Base-by-base conservation (phyloP, 2,113 vertebrate species). In the Anguilla rostrata region DNA sequence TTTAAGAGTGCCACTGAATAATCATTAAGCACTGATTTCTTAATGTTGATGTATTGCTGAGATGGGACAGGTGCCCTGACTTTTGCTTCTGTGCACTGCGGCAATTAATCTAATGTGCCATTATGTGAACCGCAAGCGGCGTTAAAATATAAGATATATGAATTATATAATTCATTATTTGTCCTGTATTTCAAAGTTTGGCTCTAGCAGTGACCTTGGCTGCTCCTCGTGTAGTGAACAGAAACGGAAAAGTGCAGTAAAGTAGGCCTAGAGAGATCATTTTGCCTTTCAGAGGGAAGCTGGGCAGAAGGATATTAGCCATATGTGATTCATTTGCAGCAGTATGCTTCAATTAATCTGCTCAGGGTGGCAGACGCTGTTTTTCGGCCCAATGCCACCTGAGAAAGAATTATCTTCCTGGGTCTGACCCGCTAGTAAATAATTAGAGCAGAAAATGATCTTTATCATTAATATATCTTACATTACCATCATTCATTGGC, bases 381-480 rank as follows among this genome's bases (percentile, higher is more conserved):
- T 81, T 81, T 85, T 91, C 88, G 81, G 90, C 87, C 86, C 85
- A 12, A 82, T 90, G 88, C 88, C 89, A 89, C 88, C 71, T 60
- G 78, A 85, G 85, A 87, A 90, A 91, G 89, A 90, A 86, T 88
- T 86, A 89, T 90, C 86, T 90, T 84, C 88, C 88, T 86, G 83
- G 83, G 82, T 87, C 75, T 87, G 87, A 88, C 89, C 88, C 82
- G 71, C 88, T 88, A 57, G 85, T 90, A 90, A 92, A 90, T 91
- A 91, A 92, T 90, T 89, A 88, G 90, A 88, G 90, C 90, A 88
- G 88, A 92, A 92, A 87, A 85, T 66, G 56, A 90, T 88, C 56
- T 57, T 81, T 60, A 83, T 90, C 87, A 89, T 90, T 90, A 90
- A 92, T 92, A 89, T 88, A 82, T 87, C 83, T 84, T 86, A 84